Conservation (phyloP, 2,113 vertebrate species). For the Thinocorus orbignyianus region DNA sequence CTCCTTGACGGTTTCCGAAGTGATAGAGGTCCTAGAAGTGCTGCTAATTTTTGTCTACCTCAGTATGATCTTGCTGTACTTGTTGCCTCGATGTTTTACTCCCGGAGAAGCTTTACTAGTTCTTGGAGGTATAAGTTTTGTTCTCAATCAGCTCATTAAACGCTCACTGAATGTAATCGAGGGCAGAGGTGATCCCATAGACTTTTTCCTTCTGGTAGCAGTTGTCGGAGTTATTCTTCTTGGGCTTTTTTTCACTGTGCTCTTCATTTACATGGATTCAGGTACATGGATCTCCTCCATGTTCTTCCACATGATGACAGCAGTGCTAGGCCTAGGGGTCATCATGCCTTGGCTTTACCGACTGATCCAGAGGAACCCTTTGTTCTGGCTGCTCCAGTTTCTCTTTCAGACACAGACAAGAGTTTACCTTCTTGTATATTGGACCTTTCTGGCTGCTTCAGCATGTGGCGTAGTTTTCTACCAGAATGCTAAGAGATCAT, state of each 20-base stretch:
- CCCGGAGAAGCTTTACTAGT: slow-evolving; percentile 92
- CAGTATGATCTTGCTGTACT: slow-evolving; percentile 91
- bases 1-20: slow-evolving; percentile 90
- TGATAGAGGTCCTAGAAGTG: slow-evolving; percentile 96
- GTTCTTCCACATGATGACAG: slow-evolving; percentile 94
- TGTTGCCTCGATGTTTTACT: slow-evolving; percentile 93
- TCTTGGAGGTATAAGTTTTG: slow-evolving; percentile 87
- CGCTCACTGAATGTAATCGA: slow-evolving; percentile 85
- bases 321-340: slow-evolving; percentile 88
- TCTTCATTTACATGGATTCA: slow-evolving; percentile 96
- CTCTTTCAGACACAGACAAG: slow-evolving; percentile 81
- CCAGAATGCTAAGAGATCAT: slow-evolving; percentile 86
- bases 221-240: slow-evolving; percentile 87
- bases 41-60: slow-evolving; percentile 97
- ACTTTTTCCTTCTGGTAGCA: slow-evolving; percentile 89
- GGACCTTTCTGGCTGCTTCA: slow-evolving; percentile 80
- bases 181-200: slow-evolving; percentile 84
- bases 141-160: slow-evolving; percentile 97
- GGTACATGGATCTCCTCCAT: slow-evolving; percentile 93
- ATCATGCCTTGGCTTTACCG: slow-evolving; percentile 93
- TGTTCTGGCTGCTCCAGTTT: slow-evolving; percentile 92
- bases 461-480: slow-evolving; percentile 87
- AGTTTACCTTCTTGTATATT: slow-evolving; percentile 86
- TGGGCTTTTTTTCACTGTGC: slow-evolving; percentile 88
- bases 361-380: slow-evolving; percentile 88